Evolutionary conservation across 2,888 invertebrate genomes (phyloP), one percentile per base, ranked within the genome.

Genomic region (Metacarcinus magister): DNA sequence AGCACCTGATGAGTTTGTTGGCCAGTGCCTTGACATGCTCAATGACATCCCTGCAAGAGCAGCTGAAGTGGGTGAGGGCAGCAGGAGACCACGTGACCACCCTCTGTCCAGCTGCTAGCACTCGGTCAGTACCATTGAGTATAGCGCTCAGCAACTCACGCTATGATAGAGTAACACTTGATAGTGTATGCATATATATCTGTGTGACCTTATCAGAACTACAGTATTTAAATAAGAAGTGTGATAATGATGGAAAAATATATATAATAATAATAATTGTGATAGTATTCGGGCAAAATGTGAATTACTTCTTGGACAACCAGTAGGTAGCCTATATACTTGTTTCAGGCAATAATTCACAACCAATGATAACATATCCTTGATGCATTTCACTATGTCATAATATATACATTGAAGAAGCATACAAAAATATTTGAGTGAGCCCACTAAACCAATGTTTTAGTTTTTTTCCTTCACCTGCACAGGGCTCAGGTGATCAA

Each of bases 71-170:
- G n/a, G 96, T 96, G 16, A 97, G 95, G 28, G 97, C 96, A 4
- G 96, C 97, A n/a, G 97, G 96, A 23, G 96, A 96, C 97, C 97
- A 97, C 28, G 97, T 96, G 44, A 97, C 97, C n/a, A 96, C 96
- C 16, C 96, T 87, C 54, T 95, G 96, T 1, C 97, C 97, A 0
- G 97, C 96, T 8, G 96, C 94, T 92, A 97, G 92, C 93, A 97
- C 96, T 13, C 93, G 39, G 67, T 97, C 97, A 54, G 96, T 95
- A 19, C 96, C 97, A 4, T 46, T 39, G 28, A 96, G 39, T 87
- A 96, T 96, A n/a, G 96, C 94, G 54, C 96, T 95, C 82, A 97
- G 67, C 23, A 97, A 91, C 82, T 97, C 95, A 19, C 92, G 75
- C 97, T 97, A 91, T n/a, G 28, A 23, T 39, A n/a, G 54, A 87